Conservation (phyloP, 2,888 invertebrate species). For the Magallana nippona region DNA sequence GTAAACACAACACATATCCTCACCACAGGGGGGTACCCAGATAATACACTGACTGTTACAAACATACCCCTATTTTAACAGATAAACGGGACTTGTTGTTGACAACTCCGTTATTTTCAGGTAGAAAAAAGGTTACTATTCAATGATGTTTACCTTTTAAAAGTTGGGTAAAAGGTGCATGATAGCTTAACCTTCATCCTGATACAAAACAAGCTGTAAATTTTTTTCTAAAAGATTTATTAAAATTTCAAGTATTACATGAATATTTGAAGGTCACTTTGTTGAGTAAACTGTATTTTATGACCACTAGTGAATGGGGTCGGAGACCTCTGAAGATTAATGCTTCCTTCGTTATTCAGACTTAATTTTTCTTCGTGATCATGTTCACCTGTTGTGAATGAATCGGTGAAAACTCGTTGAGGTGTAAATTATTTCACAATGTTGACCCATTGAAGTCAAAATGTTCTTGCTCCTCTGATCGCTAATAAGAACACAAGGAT, state of each 20-base stretch:
- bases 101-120: not conserved
- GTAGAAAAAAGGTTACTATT: not conserved
- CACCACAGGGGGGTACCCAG: not conserved
- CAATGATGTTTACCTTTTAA: not conserved
- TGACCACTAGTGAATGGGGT: not conserved
- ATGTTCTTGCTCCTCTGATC: too few relatives aligned
- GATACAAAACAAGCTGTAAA: too few relatives aligned
- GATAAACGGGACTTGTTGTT: conserved; percentile 3
- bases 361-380: too few relatives aligned
- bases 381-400: too few relatives aligned
- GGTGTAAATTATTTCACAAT: too few relatives aligned
- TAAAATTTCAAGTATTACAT: too few relatives aligned
- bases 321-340: not conserved
- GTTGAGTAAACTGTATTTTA: not conserved
- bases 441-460: too few relatives aligned
- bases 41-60: not conserved
- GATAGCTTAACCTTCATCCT: not conserved
- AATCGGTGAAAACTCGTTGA: too few relatives aligned
- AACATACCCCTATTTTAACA: not conserved
- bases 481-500: too few relatives aligned
- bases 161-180: not conserved
- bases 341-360: not conserved
- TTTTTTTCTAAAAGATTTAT: too few relatives aligned
- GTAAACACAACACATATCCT: conserved; percentile 14
- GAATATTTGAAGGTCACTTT: conserved; percentile 4